These are phyloP conservation scores for Mactra quadrangularis DNA, from an alignment of 1,140 invertebrate species.

Conservation along the genomic window DNA sequence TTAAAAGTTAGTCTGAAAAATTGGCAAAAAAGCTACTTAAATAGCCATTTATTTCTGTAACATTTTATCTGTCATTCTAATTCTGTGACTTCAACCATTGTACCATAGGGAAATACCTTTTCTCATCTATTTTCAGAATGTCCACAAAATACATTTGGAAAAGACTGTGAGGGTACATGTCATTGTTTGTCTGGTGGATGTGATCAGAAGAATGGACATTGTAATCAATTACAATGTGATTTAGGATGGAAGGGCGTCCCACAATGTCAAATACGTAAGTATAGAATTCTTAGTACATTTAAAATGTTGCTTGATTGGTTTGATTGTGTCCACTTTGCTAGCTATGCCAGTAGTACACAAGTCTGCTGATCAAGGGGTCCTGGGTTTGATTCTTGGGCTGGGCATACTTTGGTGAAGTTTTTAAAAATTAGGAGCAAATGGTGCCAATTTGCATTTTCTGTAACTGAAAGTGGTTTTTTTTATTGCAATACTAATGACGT, in stretches of 20 bases:
- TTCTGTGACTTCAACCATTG: too few species aligned
- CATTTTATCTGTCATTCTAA: too few species aligned
- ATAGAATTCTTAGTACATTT: neutral
- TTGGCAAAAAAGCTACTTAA: too few species aligned
- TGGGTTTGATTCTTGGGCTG: too few species aligned
- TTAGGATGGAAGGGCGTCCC: slow-evolving; percentile 41
- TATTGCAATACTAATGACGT: neutral
- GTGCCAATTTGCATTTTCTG: neutral
- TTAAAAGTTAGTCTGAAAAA: too few species aligned
- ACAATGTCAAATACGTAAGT: slow-evolving; percentile 54
- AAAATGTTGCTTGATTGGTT: neutral
- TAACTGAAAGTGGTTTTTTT: neutral
- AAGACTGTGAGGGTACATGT: slow-evolving; percentile 32
- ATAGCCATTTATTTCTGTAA: too few species aligned
- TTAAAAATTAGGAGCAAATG: neutral
- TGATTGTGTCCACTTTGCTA: neutral
- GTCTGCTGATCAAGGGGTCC: too few species aligned
- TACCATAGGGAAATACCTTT: too few species aligned
- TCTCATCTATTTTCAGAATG: too few species aligned
- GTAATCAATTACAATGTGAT: slow-evolving; percentile 17
- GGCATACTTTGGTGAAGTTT: neutral
- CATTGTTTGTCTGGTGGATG: slow-evolving; percentile 52
- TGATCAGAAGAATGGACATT: slow-evolving; percentile 18
- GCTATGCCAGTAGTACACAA: neutral
- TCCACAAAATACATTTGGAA: slow-evolving; percentile 35